Conservation (phyloP, 2,113 vertebrate species). For the Herpailurus yagouaroundi region DNA sequence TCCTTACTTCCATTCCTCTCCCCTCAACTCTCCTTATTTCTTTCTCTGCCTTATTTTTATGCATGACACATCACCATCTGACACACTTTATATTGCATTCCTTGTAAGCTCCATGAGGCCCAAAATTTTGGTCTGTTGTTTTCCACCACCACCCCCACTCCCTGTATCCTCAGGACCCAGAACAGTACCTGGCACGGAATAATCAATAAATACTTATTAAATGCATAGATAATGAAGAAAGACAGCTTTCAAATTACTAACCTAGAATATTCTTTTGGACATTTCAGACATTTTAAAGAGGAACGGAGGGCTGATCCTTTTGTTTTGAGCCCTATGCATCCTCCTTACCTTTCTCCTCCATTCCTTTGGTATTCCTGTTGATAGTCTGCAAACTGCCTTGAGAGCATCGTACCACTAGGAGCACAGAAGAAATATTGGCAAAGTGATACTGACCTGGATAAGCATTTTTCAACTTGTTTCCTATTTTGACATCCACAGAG, state of each 20-base stretch:
- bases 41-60: constrained; percentile 49
- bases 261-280: not conserved
- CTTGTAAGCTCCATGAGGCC: not conserved
- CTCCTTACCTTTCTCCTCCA: constrained; percentile 94
- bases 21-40: not conserved
- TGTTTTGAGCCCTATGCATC: not conserved
- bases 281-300: not conserved
- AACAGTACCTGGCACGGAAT: not conserved
- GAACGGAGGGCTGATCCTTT: not conserved
- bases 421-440: constrained; percentile 57
- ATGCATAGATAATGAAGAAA: not conserved
- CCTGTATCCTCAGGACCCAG: not conserved
- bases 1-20: not conserved
- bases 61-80: not conserved
- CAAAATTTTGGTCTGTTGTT: constrained; percentile 7
- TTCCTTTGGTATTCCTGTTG: constrained; percentile 96
- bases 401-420: constrained; percentile 98
- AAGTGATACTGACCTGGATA: not conserved
- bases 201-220: not conserved
- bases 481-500: not conserved
- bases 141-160: not conserved
- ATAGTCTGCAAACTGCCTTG: constrained; percentile 96
- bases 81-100: constrained; percentile 18
- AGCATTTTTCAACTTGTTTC: not conserved
- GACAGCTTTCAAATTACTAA: not conserved